Conservation (phyloP, 2,797 vertebrate genomes). For the Pseudomugil gertrudae region DNA sequence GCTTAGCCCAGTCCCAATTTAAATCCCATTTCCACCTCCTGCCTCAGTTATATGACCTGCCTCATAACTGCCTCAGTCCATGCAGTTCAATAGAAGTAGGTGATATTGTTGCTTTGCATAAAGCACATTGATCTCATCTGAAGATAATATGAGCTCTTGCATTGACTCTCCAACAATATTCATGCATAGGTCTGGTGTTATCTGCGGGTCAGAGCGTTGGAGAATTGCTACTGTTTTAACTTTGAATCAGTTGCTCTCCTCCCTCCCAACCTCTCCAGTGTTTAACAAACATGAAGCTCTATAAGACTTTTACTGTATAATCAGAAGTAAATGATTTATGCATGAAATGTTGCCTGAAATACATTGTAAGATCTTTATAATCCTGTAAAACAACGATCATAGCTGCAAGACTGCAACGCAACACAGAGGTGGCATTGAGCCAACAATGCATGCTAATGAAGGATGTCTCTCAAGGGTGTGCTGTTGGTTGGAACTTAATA, state of each 20-base stretch:
- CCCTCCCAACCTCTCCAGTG: background rate
- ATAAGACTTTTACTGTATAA: slow-evolving; percentile 33
- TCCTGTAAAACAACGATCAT: slow-evolving; percentile 40
- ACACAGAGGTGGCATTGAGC: slow-evolving; percentile 45
- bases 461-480: slow-evolving; percentile 44
- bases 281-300: slow-evolving; percentile 27
- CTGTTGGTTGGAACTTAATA: slow-evolving; percentile 45
- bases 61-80: background rate
- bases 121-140: background rate
- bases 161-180: background rate
- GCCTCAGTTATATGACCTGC: too few species aligned
- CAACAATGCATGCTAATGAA: slow-evolving; percentile 66
- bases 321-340: slow-evolving; percentile 47
- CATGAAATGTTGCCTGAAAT: slow-evolving; percentile 45
- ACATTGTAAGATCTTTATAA: slow-evolving; percentile 9
- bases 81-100: background rate
- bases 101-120: background rate
- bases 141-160: slow-evolving; percentile 1
- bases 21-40: background rate
- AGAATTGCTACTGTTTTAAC: slow-evolving; percentile 1
- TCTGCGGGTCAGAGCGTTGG: slow-evolving; percentile 9
- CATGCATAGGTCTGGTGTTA: slow-evolving; percentile 11
- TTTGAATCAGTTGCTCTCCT: slow-evolving; percentile 9
- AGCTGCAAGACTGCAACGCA: slow-evolving; percentile 33
- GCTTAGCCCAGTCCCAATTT: background rate